Conservation (phyloP, 2,113 vertebrate species). For the Larimichthys polyactis region DNA sequence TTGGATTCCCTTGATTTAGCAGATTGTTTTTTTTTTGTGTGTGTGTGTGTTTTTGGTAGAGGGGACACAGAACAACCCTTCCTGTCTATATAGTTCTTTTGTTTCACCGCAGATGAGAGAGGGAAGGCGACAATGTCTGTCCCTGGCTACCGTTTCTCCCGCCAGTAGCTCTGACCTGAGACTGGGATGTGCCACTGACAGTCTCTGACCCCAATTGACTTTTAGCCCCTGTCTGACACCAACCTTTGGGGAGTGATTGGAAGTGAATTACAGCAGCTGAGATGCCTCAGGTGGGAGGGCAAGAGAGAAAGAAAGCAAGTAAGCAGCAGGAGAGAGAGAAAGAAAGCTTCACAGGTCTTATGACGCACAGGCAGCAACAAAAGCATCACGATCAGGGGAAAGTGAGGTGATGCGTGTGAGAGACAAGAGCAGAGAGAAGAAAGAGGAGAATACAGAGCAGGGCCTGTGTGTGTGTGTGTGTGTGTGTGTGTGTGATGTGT, state of each 20-base stretch:
- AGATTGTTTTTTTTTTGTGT: neutral
- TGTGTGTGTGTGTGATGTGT: too few relatives aligned
- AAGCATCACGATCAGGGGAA: conserved; percentile 41
- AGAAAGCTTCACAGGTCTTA: neutral
- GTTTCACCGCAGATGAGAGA: conserved; percentile 24
- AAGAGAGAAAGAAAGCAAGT: conserved; percentile 12
- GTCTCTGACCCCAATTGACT: conserved; percentile 76
- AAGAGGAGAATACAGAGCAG: conserved; percentile 50
- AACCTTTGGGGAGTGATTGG: conserved; percentile 61
- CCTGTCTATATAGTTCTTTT: conserved; percentile 12
- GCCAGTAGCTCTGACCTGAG: conserved; percentile 39
- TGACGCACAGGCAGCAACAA: conserved; percentile 22
- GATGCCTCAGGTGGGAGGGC: conserved; percentile 21
- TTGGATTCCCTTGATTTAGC: neutral
- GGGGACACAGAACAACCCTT: neutral
- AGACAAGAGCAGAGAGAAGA: conserved; percentile 40
- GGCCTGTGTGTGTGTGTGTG: conserved; percentile 26
- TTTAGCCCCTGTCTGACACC: conserved; percentile 69
- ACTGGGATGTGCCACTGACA: conserved; percentile 47
- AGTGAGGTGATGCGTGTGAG: conserved; percentile 51
- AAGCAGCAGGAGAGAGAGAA: conserved; percentile 8
- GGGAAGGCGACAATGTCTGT: neutral
- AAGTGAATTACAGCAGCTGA: conserved; percentile 65
- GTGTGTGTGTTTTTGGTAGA: neutral
- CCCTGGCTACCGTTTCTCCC: conserved; percentile 8